These are phyloP conservation scores for Periphyllus acericola DNA, from an alignment of 2,888 invertebrate species.

Conservation along the genomic window DNA sequence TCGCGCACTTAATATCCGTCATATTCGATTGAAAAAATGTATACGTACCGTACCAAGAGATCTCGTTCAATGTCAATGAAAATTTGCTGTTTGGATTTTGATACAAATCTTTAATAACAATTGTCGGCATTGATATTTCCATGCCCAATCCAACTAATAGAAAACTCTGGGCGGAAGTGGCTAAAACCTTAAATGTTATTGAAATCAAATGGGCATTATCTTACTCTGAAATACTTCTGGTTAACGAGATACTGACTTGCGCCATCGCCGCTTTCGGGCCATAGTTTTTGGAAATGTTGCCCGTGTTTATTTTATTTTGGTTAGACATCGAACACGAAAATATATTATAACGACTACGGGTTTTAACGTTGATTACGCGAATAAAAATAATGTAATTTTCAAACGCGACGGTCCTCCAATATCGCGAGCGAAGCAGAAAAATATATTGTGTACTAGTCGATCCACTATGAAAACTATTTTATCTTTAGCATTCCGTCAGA, in stretches of 20 bases:
- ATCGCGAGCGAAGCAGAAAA: too few species aligned
- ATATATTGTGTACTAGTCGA: too few species aligned
- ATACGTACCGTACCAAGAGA: constrained; percentile 73
- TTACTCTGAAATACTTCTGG: not conserved
- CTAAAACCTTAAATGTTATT: constrained; percentile 68
- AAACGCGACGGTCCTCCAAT: too few species aligned
- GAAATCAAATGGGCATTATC: too few species aligned
- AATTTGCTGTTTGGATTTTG: constrained; percentile 67
- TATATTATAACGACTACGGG: too few species aligned
- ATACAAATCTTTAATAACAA: constrained; percentile 72
- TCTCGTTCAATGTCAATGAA: constrained; percentile 70
- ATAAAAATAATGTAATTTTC: too few species aligned
- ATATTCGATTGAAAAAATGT: too few species aligned
- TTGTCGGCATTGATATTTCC: constrained; percentile 72
- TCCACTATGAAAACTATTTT: too few species aligned
- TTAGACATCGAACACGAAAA: not conserved
- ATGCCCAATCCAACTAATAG: constrained; percentile 72
- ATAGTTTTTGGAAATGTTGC: not conserved
- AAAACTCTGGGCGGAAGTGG: constrained; percentile 71
- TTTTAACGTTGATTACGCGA: too few species aligned
- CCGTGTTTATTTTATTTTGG: not conserved
- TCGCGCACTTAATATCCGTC: too few species aligned
- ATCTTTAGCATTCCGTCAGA: too few species aligned
- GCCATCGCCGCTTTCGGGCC: constrained; percentile 4
- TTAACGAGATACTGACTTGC: not conserved